Conservation (phyloP, 2,888 invertebrate genomes). For the Peribatodes rhomboidaria region DNA sequence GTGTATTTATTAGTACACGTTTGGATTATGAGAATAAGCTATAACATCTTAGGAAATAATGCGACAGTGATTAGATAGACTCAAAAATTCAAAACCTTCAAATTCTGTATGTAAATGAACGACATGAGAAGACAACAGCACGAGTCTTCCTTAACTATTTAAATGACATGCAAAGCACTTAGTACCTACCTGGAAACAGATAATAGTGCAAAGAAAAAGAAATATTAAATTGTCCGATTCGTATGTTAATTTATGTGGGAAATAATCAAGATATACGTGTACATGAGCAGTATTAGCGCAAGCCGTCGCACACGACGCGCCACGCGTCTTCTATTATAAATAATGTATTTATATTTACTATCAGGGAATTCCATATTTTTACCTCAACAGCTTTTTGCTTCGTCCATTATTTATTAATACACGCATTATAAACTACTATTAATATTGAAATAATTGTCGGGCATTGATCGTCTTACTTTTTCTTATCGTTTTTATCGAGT, state of each 20-base stretch:
- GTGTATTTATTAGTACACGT: too few relatives aligned
- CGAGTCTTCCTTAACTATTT: slow-evolving; percentile 72
- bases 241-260: slow-evolving; percentile 79
- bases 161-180: slow-evolving; percentile 76
- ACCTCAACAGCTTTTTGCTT: slow-evolving; percentile 25
- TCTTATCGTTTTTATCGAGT: slow-evolving; percentile 52
- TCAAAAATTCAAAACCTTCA: slow-evolving; percentile 46
- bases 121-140: slow-evolving; percentile 60
- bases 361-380: slow-evolving; percentile 37
- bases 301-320: slow-evolving; percentile 60
- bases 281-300: slow-evolving; percentile 56
- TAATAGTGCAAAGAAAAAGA: slow-evolving; percentile 73
- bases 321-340: slow-evolving; percentile 63
- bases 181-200: slow-evolving; percentile 76
- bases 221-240: slow-evolving; percentile 75
- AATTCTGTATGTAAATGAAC: slow-evolving; percentile 62
- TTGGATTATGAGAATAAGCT: too few relatives aligned
- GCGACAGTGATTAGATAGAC: neutral
- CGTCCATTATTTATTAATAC: slow-evolving; percentile 24
- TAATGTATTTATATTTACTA: slow-evolving; percentile 52
- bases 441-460: slow-evolving; percentile 19
- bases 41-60: neutral
- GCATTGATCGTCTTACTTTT: slow-evolving; percentile 1
- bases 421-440: slow-evolving; percentile 18
- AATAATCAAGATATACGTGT: slow-evolving; percentile 64